Evolutionary conservation across 2,113 vertebrate species (phyloP).

Genomic region (Meriones unguiculatus): DNA sequence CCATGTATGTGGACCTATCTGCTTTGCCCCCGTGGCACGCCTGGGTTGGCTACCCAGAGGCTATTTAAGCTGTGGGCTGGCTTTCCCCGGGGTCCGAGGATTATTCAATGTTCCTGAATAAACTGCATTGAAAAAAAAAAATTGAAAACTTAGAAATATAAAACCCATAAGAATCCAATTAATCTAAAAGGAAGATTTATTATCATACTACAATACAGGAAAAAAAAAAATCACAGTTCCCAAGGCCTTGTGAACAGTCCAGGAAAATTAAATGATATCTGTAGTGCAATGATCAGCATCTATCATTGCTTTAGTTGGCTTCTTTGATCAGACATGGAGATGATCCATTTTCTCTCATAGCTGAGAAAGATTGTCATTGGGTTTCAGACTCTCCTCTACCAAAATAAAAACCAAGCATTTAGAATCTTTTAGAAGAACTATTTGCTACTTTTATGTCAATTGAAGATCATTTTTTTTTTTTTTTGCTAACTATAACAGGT

Average conservation of each 20-base stretch:
- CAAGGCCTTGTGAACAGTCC: background rate
- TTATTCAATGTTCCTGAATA: no score
- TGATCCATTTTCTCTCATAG: background rate
- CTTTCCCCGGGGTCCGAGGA: no score
- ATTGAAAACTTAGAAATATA: constrained; percentile 8
- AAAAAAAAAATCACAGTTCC: background rate
- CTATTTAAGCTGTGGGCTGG: no score
- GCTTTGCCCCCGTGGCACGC: no score
- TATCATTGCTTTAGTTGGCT: background rate
- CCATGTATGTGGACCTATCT: no score
- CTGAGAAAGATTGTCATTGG: background rate
- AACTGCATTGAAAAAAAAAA: no score
- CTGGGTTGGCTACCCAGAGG: no score
- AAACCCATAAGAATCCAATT: background rate
- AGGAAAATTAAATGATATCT: background rate
- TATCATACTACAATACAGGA: background rate
- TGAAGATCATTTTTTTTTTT: background rate
- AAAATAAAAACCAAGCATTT: background rate
- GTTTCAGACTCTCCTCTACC: background rate
- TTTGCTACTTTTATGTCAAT: background rate
- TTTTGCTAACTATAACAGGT: background rate
- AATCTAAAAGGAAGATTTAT: constrained; percentile 3
- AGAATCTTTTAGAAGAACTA: background rate
- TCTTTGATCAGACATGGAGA: background rate
- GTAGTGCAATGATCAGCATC: background rate